Percentiles rank a stretch among this genome's conserved stretches.
These are phyloP conservation scores for Machaerirhynchus nigripectus DNA, from an alignment of 2,113 vertebrate genomes.

Conservation along the genomic window DNA sequence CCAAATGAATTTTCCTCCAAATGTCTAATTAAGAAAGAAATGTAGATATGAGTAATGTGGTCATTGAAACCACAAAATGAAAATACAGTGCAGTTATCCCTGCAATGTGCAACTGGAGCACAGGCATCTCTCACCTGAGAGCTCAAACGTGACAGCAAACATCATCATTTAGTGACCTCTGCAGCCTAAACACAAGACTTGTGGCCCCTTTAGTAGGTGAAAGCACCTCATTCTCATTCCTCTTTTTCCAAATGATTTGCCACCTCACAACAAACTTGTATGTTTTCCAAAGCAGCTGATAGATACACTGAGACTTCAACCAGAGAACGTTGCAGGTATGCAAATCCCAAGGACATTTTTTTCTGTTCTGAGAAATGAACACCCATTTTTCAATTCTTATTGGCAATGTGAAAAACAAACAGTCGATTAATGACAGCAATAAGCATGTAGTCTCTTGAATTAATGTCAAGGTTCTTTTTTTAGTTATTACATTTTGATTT, in stretches of 20 bases:
- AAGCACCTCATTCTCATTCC: not conserved
- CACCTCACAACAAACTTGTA: not conserved
- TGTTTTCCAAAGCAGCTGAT: not conserved
- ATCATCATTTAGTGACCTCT: not conserved
- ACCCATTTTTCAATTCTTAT: not conserved
- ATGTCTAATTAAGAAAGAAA: slow-evolving; percentile 58
- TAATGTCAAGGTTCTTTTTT: not conserved
- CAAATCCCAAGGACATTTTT: not conserved
- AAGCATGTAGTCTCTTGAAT: not conserved
- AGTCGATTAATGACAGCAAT: not conserved
- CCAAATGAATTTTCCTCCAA: slow-evolving; percentile 41
- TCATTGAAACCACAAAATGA: slow-evolving; percentile 11
- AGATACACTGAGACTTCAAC: not conserved
- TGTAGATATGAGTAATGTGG: slow-evolving; percentile 60
- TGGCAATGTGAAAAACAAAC: not conserved
- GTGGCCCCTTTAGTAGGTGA: not conserved
- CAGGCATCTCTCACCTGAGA: not conserved
- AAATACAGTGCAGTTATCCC: not conserved
- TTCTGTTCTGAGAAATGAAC: not conserved
- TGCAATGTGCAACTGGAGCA: not conserved
- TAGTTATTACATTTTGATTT: not conserved
- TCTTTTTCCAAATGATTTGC: not conserved
- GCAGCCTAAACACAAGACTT: not conserved
- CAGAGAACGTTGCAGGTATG: not conserved
- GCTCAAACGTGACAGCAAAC: not conserved